Evolutionary conservation across 2,888 invertebrate species (phyloP), one percentile per base, ranked within the genome.

Genomic region (Nomada fabriciana): DNA sequence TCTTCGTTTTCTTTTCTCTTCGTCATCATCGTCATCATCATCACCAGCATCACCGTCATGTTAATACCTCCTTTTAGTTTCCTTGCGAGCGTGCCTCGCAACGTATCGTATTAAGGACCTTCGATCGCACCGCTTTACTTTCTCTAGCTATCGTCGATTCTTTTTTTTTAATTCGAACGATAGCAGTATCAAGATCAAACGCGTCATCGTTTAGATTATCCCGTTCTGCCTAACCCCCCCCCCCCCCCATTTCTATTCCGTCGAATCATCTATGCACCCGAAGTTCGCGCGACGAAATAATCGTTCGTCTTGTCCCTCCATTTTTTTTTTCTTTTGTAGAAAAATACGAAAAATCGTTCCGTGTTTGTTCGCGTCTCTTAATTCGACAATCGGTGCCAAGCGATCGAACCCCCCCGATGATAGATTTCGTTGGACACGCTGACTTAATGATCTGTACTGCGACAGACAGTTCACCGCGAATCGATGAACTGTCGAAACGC

Each of bases 341-440:
- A 42, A 9, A 43, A 43, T 50, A 53, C 15, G 69, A 65, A 47
- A 15, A 47, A 65, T 65, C 72, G 55, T 55, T 60, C 67, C 67
- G 47, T 65, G 13, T 72, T 67, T 64, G 29, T 67, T 75, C 72
- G 69, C 70, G 64, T 53, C 36, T 80, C 15, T 72, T 80, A 71
- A 59, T 63, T 67, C 70, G 65, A 78, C 50, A 87, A 90, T 76
- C 89, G 88, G 90, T 90, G 89, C 89, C 90, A 89, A 91, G 90
- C 90, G 91, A 90, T 90, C 90, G 69, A 71, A 65, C 11, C n/a
- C 86, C 90, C 83, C 86, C 90, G 85, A 50, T 72, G 72, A 68
- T 43, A 15, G 23, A 60, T 65, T 73, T 77, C 82, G 80, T 61
- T 55, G 68, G 53, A 69, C 73, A 69, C 60, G 74, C 60, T 57